Percentiles rank a stretch among this genome's conserved stretches.
These are phyloP conservation scores for Miltochrista miniata DNA, from an alignment of 2,888 invertebrate species.

Conservation along the genomic window DNA sequence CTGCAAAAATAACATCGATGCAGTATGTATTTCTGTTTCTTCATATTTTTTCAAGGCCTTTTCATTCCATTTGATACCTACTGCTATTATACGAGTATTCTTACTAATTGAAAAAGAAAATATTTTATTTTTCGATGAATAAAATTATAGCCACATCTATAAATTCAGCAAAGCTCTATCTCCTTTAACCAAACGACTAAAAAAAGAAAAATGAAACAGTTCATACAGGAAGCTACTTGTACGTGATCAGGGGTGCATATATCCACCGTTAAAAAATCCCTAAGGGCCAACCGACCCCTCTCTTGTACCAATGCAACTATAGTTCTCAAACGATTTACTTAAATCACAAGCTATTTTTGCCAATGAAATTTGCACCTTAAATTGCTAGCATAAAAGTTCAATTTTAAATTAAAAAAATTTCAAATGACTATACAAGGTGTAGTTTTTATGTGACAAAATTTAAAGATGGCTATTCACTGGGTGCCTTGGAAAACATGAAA, in stretches of 20 bases:
- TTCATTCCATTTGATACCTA: too few relatives aligned
- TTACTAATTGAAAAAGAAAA: too few relatives aligned
- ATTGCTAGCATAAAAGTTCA: background rate
- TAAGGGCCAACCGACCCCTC: conserved; percentile 49
- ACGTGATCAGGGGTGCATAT: conserved; percentile 82
- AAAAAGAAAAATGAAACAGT: conserved; percentile 73
- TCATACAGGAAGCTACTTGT: conserved; percentile 79
- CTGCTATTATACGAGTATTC: too few relatives aligned
- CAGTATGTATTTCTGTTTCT: too few relatives aligned
- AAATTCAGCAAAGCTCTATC: conserved; percentile 27
- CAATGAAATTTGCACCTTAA: conserved; percentile 24
- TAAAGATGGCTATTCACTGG: conserved; percentile 21
- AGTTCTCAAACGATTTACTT: conserved; percentile 31
- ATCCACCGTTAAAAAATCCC: conserved; percentile 76
- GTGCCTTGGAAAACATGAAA: conserved; percentile 9
- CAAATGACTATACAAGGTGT: conserved; percentile 13
- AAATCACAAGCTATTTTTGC: conserved; percentile 18
- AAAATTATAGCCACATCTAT: background rate
- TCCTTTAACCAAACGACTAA: conserved; percentile 36
- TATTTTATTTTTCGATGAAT: too few relatives aligned
- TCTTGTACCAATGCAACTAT: conserved; percentile 23
- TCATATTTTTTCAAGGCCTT: too few relatives aligned
- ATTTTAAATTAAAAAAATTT: background rate
- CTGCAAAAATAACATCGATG: too few relatives aligned
- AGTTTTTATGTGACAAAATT: conserved; percentile 13